Base-by-base conservation (phyloP, 35 echinoderm and acorn worm species). In the Apostichopus parvimensis region DNA sequence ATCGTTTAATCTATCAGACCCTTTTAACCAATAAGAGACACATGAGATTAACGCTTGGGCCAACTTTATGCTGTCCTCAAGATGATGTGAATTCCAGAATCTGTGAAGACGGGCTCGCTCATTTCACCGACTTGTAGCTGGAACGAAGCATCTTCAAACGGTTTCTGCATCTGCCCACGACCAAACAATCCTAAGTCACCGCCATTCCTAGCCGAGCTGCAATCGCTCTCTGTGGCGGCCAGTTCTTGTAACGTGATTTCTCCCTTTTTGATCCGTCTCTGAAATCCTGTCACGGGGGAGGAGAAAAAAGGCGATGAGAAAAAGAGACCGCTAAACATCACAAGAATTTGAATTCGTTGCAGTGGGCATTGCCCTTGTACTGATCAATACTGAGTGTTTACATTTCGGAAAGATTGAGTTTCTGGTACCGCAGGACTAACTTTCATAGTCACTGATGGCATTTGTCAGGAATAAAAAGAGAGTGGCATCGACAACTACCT, bases 21-120 rank as follows among this genome's bases (percentile, higher is more conserved):
- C 28, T 2, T 34, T 34, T 34, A 2, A 34, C 1, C 28, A 34
- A 34, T 34, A 34, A 34, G 28, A 34, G 28, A 34, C 28, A 12
- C 4, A 9, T 4, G 4, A 12, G 58, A 60, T 60, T 9, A 60
- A 60, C 6, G 11, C 58, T 12, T 60, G 6, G 58, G 58, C 58
- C 6, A 17, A 52, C 57, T 65, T 81, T 93, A 98, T 9, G 87
- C 94, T 24, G 95, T 99, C 79, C 97, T 94, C 6, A 95, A 62
- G 54, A 99, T 99, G 81, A 99, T 92, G 56, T 99, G 97, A 53
- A 99, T 96, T 25, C 97, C 97, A 78, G 97, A 99, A 82, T 99
- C 97, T 9, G 97, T 94, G 77, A 92, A 91, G 2, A 99, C 93
- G 17, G 93, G 93, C 18, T 96, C 93, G 64, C 97, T 99, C 34